Conservation (phyloP, 2,888 invertebrate genomes). For the Hyalella azteca region DNA sequence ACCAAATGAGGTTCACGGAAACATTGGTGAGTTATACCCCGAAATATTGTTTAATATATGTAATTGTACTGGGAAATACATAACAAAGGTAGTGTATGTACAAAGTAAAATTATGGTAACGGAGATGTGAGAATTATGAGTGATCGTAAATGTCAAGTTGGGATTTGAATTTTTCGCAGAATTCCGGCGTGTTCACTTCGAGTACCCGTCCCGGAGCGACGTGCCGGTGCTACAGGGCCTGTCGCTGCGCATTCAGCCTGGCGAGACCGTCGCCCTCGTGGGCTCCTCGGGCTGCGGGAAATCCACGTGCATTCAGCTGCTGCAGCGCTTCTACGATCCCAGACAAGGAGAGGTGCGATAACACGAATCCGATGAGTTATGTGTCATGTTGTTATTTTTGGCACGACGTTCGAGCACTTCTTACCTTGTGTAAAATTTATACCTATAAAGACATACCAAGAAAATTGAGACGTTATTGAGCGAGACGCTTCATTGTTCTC, state of each 20-base stretch:
- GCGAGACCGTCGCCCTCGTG: conserved; percentile 60
- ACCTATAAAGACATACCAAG: too few relatives aligned
- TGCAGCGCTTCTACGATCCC: conserved; percentile 67
- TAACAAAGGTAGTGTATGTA: too few relatives aligned
- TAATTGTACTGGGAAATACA: background rate
- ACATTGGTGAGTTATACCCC: conserved; percentile 69
- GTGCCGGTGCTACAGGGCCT: conserved; percentile 72
- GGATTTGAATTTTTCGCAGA: too few relatives aligned
- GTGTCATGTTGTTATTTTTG: too few relatives aligned
- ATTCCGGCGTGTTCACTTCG: conserved; percentile 76
- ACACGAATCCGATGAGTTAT: too few relatives aligned
- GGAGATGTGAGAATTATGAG: too few relatives aligned
- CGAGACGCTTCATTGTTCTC: too few relatives aligned
- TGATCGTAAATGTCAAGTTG: too few relatives aligned
- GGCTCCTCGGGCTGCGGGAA: conserved; percentile 65
- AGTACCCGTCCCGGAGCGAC: conserved; percentile 78
- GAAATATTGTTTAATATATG: background rate
- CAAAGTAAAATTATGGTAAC: too few relatives aligned
- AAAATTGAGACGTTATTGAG: too few relatives aligned
- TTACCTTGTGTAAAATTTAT: too few relatives aligned
- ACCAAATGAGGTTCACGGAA: conserved; percentile 69
- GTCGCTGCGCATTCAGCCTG: conserved; percentile 59
- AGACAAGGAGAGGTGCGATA: conserved; percentile 72
- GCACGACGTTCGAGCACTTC: too few relatives aligned
- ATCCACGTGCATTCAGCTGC: conserved; percentile 65